Evolutionary conservation across 2,797 vertebrate genomes (phyloP).

Genomic region (Cercopithecus hamlyni): DNA sequence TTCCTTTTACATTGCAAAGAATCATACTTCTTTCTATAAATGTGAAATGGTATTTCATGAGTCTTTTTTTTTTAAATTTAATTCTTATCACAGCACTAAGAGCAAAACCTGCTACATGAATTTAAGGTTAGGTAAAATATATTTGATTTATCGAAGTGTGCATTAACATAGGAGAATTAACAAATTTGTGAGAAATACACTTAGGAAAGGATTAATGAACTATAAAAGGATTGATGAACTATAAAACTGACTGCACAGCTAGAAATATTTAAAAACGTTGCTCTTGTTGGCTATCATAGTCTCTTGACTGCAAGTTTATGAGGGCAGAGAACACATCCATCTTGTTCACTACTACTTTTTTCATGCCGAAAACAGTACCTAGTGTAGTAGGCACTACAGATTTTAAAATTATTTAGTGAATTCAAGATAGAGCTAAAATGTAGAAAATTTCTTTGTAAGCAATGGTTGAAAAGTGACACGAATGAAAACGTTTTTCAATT

Average conservation of each 20-base stretch:
- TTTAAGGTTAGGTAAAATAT: neutral
- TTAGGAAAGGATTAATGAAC: slow-evolving; percentile 2
- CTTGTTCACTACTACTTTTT: neutral
- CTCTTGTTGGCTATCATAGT: neutral
- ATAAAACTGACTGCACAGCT: neutral
- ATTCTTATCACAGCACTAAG: neutral
- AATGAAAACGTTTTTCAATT: slow-evolving; percentile 3
- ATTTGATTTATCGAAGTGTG: neutral
- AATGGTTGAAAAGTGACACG: neutral
- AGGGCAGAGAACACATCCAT: neutral
- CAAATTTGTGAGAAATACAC: slow-evolving; percentile 26
- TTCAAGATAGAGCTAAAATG: neutral
- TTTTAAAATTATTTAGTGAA: slow-evolving; percentile 11
- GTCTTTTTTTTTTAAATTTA: neutral
- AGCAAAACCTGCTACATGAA: neutral
- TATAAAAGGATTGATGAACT: neutral
- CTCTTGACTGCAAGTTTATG: neutral
- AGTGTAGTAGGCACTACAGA: neutral
- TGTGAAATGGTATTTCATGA: slow-evolving; percentile 3
- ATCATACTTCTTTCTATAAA: neutral
- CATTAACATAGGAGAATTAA: neutral
- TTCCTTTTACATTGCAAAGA: neutral
- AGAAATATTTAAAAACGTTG: neutral
- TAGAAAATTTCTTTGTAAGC: neutral
- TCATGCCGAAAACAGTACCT: neutral